Evolutionary conservation across 2,888 invertebrate species (phyloP), one percentile per base, ranked within the genome.

Genomic region (Empis stercorea): DNA sequence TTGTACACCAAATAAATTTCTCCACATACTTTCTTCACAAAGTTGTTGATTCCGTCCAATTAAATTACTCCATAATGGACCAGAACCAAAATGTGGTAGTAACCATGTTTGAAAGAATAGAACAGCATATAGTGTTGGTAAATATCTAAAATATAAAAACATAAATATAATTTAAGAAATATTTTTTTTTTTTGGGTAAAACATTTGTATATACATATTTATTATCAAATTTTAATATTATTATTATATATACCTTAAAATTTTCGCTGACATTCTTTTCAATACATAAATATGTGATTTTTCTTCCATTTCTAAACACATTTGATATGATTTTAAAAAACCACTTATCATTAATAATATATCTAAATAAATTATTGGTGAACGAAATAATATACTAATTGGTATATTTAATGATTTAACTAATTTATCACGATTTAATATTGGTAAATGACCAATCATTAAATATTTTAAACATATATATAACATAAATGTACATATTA

Each of bases 321-420:
- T 71, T 39, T 78, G 75, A 56, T 78, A 76, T 1, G 81, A 76
- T 0, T 77, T 75, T 30, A 83, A 63, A 2, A 80, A 70, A 1
- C 83, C 84, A 54, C 81, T 81, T 38, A 83, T 66, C 13, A 82
- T 66, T 32, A 84, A 69, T 61, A 83, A 78, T 52, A 78, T 73
- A 61, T 84, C 83, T 2, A 80, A 79, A 66, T 76, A 80, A 56
- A 81, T 71, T 70, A 80, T 70, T 0, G 80, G 79, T 11, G 76
- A 74, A 42, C 82, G 73, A 48, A 78, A 72, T 63, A 79, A 64
- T 3, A 77, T 72, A 66, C 78, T 79, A 2, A 76, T 48, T 0
- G 79, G 76, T 46, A 74, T 73, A 56, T 76, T 77, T 30, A 76
- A 72, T 42, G 75, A 59, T 74, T 54, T 57, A 4, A 64, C 61